A percentile compares a stretch with the other conserved stretches of the same genome.
Conservation (phyloP, 1,140 invertebrate genomes). For the Dufourea novaeangliae region DNA sequence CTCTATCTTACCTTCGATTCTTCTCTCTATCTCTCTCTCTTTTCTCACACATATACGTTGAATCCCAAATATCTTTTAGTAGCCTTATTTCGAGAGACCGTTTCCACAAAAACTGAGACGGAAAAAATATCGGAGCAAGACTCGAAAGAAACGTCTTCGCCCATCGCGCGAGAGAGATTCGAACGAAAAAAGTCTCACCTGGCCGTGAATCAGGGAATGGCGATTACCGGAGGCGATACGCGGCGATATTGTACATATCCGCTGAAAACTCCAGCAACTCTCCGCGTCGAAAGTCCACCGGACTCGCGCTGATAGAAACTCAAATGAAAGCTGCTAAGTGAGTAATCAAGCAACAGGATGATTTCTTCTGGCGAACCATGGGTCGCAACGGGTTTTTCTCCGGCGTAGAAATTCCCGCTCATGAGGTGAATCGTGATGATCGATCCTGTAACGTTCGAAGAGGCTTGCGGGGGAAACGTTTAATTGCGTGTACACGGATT, state of each 20-base stretch:
- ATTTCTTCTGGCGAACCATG: conserved; percentile 42
- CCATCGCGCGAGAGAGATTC: too few relatives aligned
- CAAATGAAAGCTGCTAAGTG: conserved; percentile 53
- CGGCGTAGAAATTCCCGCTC: conserved; percentile 19
- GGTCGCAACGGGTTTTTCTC: conserved; percentile 37
- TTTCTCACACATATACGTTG: too few relatives aligned
- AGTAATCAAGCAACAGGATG: conserved; percentile 37
- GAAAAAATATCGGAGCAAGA: too few relatives aligned
- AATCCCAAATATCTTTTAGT: too few relatives aligned
- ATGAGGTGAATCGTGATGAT: conserved; percentile 1
- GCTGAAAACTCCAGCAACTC: not conserved
- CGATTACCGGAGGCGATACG: not conserved
- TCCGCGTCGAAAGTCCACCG: conserved; percentile 34
- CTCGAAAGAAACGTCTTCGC: too few relatives aligned
- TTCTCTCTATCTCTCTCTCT: too few relatives aligned
- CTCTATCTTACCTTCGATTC: too few relatives aligned
- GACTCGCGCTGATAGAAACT: conserved; percentile 41
- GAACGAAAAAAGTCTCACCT: not conserved
- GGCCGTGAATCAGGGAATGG: not conserved
- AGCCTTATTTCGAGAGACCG: too few relatives aligned
- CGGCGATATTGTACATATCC: not conserved
- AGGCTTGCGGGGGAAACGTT: not conserved
- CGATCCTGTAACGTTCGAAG: not conserved
- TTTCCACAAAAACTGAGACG: too few relatives aligned
- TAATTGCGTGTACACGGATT: not conserved